Conservation (phyloP, 64 coral and sea anemone species). For the Actinia tenebrosa region DNA sequence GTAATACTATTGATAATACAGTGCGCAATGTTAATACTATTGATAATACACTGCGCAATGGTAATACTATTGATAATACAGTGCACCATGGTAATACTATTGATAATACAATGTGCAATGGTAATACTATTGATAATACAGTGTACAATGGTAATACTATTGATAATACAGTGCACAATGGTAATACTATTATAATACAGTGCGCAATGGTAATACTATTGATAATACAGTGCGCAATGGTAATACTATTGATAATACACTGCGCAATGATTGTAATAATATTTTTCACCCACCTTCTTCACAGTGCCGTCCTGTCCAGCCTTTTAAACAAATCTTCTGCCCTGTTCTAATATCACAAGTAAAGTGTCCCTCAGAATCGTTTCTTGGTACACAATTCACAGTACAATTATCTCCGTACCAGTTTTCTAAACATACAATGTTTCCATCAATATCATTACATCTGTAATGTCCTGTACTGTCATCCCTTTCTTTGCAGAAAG, state of each 20-base stretch:
- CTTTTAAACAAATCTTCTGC: constrained; percentile 49
- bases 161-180: neutral
- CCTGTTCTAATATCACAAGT: constrained; percentile 53
- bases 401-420: constrained; percentile 47
- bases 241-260: neutral
- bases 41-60: neutral
- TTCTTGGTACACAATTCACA: constrained; percentile 25
- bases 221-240: neutral
- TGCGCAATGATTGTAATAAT: neutral
- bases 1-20: neutral
- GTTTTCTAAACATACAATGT: constrained; percentile 13
- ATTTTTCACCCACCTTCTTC: constrained; percentile 7
- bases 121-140: neutral
- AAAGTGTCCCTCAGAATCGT: constrained; percentile 51
- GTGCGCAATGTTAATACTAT: neutral
- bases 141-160: neutral
- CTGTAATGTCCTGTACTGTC: constrained; percentile 23
- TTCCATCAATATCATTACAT: constrained; percentile 27
- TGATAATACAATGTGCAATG: neutral
- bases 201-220: neutral
- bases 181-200: too few species aligned
- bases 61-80: neutral
- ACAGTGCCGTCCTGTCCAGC: constrained; percentile 58
- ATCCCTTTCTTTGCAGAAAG: constrained; percentile 12
- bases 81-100: neutral